These are phyloP conservation scores for Anneissia japonica DNA, from an alignment of 35 echinoderm and acorn worm species.

Conservation along the genomic window DNA sequence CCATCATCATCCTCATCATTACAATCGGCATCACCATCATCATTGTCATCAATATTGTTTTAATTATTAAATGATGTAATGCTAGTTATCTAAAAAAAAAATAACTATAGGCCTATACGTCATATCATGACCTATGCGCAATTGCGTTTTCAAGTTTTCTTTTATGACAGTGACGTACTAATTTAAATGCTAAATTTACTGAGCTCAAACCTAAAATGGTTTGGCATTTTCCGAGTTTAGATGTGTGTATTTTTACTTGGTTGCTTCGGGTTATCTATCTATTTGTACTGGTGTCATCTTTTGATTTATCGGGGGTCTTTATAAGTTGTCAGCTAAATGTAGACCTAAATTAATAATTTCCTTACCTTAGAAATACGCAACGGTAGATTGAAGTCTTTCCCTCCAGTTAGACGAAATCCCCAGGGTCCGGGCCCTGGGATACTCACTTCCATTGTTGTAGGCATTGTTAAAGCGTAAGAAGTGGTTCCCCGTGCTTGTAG, in stretches of 20 bases:
- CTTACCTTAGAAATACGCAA: constrained; percentile 14
- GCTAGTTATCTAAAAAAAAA: too few species aligned
- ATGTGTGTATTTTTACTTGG: neutral
- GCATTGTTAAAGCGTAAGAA: neutral
- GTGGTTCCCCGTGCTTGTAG: neutral
- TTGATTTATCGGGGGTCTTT: too few species aligned
- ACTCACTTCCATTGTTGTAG: neutral
- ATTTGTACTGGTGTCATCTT: neutral
- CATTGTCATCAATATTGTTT: too few species aligned
- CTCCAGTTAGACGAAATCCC: constrained; percentile 8
- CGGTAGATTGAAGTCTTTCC: neutral
- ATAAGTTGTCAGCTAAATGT: neutral
- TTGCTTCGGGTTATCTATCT: neutral
- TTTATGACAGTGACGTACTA: neutral
- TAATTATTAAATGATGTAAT: too few species aligned
- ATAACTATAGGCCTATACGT: too few species aligned
- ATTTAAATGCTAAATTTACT: neutral
- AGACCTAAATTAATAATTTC: neutral
- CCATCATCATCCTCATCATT: too few species aligned
- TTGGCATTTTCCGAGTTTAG: neutral
- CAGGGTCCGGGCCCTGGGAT: constrained; percentile 1
- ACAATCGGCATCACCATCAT: too few species aligned
- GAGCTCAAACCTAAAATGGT: neutral
- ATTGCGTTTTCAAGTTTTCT: too few species aligned
- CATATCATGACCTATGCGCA: too few species aligned